Conservation (phyloP, 2,888 invertebrate species). For the Proisotoma minuta region DNA sequence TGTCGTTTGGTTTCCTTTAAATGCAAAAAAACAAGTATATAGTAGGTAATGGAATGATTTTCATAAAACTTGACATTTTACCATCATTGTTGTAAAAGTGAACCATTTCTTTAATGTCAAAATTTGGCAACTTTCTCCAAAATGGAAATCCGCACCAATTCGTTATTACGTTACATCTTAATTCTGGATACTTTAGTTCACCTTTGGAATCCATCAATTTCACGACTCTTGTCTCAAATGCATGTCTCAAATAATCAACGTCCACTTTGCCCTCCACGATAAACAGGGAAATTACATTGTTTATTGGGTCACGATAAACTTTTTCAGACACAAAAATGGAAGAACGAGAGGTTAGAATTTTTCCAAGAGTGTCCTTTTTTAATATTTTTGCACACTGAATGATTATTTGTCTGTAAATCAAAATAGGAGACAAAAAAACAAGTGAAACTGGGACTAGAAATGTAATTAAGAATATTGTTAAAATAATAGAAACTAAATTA, state of each 20-base stretch:
- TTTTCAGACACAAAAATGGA: background rate
- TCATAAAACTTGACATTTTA: too few species aligned
- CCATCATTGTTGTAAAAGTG: background rate
- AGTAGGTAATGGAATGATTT: too few species aligned
- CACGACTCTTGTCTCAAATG: background rate
- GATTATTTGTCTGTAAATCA: background rate
- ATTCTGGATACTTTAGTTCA: background rate
- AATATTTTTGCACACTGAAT: background rate
- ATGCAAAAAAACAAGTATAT: too few species aligned
- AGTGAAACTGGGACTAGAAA: background rate
- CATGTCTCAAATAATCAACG: background rate
- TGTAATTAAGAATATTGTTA: too few species aligned
- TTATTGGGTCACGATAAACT: background rate
- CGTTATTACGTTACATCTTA: background rate
- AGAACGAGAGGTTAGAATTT: background rate
- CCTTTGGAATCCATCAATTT: background rate
- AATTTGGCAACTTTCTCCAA: background rate
- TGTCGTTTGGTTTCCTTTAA: too few species aligned
- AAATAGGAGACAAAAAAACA: background rate
- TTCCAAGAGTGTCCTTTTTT: background rate
- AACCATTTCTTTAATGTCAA: background rate
- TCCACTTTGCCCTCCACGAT: background rate
- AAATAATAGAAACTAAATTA: too few species aligned
- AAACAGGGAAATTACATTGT: background rate
- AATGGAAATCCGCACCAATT: background rate